Base-by-base conservation (phyloP, 2,113 vertebrate species). In the Desmodus rotundus region DNA sequence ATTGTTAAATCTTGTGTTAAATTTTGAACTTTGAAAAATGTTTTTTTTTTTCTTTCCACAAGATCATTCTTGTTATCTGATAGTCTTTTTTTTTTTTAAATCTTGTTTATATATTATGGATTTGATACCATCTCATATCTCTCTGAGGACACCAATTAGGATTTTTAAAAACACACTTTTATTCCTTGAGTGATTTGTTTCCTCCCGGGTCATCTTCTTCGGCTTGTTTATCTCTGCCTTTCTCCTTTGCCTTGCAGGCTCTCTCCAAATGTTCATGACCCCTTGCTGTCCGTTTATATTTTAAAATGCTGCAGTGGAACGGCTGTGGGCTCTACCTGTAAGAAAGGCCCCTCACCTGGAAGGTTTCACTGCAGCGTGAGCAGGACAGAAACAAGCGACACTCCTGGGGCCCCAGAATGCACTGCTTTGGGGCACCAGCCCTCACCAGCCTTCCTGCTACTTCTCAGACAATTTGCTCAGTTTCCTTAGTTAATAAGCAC, bases 381-480 rank as follows among this genome's bases (percentile, higher is more conserved):
- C 5, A 22, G 31, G 41, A n/a, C 17, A 31, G 70, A 83, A 72
- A 54, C 1, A 8, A 47, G 52, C 38, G 15, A 1, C 6, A 16
- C 1, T 1, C 0, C 11, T 1, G 0, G 15, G 43, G 17, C 31
- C 24, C 41, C 4, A 28, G 56, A 47, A 52, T 8, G 9, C 58
- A 19, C 1, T 14, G 45, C 74, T 63, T 52, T 36, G 52, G 22
- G n/a, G 24, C 19, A 3, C 7, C 31, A 19, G 56, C 33, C 13
- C 73, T 93, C 1, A 0, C 36, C 16, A 0, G 50, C 54, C 43
- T 4, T 19, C 20, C 45, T 3, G 38, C 45, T 24, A 11, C 4
- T 41, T 43, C 72, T 63, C 19, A 68, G 45, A 81, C n/a, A 43
- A 45, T 38, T 58, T 9, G 9, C 24, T 45, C 9, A 7, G 10